These are phyloP conservation scores for Zingel zingel DNA, from an alignment of 2,113 vertebrate genomes.

Conservation along the genomic window DNA sequence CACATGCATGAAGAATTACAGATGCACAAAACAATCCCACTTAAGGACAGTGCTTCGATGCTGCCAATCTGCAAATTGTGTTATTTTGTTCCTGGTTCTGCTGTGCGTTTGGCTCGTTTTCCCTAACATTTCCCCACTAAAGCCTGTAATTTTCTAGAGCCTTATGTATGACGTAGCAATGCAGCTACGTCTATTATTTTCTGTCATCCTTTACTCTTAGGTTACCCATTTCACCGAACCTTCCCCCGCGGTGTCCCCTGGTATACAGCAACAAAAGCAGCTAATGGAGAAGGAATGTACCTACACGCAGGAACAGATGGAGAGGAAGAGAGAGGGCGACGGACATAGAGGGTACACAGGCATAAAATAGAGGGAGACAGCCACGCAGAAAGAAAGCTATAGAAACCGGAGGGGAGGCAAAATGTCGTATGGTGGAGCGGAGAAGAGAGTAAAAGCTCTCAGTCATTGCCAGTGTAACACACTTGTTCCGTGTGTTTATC, in stretches of 20 bases:
- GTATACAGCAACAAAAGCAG: conserved; percentile 55
- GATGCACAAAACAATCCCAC: conserved; percentile 53
- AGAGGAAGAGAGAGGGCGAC: conserved; percentile 27
- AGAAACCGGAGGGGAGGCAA: conserved; percentile 35
- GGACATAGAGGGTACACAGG: conserved; percentile 23
- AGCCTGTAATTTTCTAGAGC: conserved; percentile 21
- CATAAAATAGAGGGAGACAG: conserved; percentile 25
- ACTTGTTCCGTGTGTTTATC: conserved; percentile 61
- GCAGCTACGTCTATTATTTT: conserved; percentile 32
- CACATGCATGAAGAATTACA: conserved; percentile 33
- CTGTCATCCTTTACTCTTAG: conserved; percentile 32
- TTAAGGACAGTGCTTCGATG: conserved; percentile 40
- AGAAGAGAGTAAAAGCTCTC: conserved; percentile 58
- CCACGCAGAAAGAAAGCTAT: conserved; percentile 35
- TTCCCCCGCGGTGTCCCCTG: conserved; percentile 24
- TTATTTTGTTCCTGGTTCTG: conserved; percentile 30
- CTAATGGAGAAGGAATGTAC: conserved; percentile 77
- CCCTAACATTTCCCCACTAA: conserved; percentile 1
- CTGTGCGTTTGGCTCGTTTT: conserved; percentile 25
- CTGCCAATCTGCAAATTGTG: conserved; percentile 63
- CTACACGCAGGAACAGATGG: conserved; percentile 61
- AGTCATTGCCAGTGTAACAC: conserved; percentile 59
- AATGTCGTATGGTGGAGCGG: conserved; percentile 5
- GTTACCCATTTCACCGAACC: conserved; percentile 31
- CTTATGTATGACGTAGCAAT: conserved; percentile 18